Evolutionary conservation across 1,140 invertebrate genomes (phyloP), one percentile per base, ranked within the genome.

Genomic region (Cyphomyrmex costatus): DNA sequence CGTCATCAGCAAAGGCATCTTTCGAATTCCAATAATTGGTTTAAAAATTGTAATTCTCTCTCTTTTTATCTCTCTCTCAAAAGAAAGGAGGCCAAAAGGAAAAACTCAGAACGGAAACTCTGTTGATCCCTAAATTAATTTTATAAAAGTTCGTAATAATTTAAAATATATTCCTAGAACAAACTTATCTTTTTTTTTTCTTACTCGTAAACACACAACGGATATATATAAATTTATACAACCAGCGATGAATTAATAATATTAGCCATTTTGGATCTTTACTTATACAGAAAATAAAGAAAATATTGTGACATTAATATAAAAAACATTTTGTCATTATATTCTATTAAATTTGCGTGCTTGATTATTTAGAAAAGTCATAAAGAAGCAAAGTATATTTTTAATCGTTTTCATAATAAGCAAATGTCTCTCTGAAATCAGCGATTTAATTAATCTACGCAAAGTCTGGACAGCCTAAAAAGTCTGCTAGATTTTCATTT

Each of bases 1-100:
- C 79, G n/a, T 74, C 68, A 73, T 46, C n/a, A n/a, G 66, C 53
- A 36, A 36, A 53, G 53, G 16, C 56, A 73, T 60, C 65, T 30
- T 46, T 19, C 12, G n/a, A 14, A 73, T 82, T 83, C 53, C 68
- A 49, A 83, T 24, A 21, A n/a, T 60, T 33, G 10, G 3, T 53
- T 56, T 30, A 21, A 24, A 16, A 70, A 51, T 14, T 12, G 4
- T 56, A 70, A 68, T 68, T 16, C n/a, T n/a, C n/a, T n/a, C n/a
- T n/a, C n/a, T n/a, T n/a, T n/a, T n/a, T n/a, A n/a, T n/a, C n/a
- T n/a, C n/a, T n/a, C n/a, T n/a, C n/a, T n/a, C 42, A 66, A 66
- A 66, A 14, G 33, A 30, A 53, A 24, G 3, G 10, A 24, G 36
- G 1, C 21, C 30, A 7, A 56, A 27, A 21, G 24, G 27, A 16